Percentiles rank a stretch among this genome's conserved stretches.
phyloP scores from a whole-genome alignment of 2,797 vertebrate genomes.

The Poecile montanus region DNA sequence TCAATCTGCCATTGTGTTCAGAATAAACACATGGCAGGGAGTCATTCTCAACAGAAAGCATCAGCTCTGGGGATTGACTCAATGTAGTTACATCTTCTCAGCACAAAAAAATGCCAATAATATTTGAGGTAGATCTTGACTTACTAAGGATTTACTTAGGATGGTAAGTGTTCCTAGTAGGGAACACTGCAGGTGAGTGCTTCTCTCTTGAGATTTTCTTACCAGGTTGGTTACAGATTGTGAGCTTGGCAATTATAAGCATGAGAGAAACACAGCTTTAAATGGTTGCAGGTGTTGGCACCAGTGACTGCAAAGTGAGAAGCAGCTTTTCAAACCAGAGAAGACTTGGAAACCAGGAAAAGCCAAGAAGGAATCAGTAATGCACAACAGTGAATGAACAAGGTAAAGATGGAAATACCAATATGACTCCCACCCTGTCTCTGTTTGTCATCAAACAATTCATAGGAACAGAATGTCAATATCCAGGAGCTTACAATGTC shows the following conservation, averaged over 20 bases:
- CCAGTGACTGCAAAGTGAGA: background rate
- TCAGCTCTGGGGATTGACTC: background rate
- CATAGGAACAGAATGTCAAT: background rate
- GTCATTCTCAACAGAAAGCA: background rate
- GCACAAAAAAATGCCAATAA: background rate
- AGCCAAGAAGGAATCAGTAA: background rate
- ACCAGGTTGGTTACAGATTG: background rate
- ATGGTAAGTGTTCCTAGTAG: background rate
- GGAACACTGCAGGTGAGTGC: background rate
- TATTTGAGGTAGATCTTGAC: background rate
- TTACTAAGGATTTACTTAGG: background rate
- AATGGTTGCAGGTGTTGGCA: background rate
- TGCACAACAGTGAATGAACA: background rate
- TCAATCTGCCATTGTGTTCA: background rate
- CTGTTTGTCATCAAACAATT: background rate
- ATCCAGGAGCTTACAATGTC: background rate
- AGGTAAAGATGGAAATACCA: background rate
- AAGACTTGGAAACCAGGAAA: background rate
- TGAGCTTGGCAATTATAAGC: background rate
- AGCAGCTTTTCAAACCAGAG: background rate
- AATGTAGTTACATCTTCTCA: background rate
- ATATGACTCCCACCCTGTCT: background rate
- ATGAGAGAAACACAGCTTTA: background rate
- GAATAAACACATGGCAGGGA: background rate
- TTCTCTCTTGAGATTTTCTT: background rate